Conservation (phyloP, 2,797 vertebrate species). For the Prunella strophiata region DNA sequence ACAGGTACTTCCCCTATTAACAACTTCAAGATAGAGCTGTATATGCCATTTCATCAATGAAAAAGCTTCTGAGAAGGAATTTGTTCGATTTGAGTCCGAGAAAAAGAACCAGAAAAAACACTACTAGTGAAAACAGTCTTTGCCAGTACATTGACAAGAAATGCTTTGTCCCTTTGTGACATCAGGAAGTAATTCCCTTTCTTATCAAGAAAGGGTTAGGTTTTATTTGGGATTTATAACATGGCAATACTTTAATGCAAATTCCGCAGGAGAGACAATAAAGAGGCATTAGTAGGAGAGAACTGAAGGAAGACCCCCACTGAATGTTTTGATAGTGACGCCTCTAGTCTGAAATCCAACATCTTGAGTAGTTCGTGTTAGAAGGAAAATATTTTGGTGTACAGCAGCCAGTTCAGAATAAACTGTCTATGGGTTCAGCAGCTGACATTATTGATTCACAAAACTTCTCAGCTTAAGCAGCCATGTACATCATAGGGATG, state of each 20-base stretch:
- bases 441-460: not conserved
- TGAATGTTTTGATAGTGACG: not conserved
- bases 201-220: not conserved
- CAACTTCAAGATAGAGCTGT: not conserved
- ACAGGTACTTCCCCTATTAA: not conserved
- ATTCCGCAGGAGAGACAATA: not conserved
- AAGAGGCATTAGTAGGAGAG: not conserved
- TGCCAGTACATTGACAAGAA: not conserved
- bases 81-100: not conserved
- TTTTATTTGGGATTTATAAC: not conserved
- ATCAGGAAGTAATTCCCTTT: not conserved
- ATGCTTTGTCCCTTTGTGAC: not conserved
- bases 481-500: not conserved
- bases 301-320: not conserved
- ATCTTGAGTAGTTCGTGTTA: not conserved
- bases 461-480: not conserved
- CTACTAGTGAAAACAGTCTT: not conserved
- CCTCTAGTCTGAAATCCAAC: not conserved
- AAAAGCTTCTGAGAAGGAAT: not conserved
- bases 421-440: not conserved
- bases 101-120: not conserved
- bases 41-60: not conserved
- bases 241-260: not conserved
- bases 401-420: not conserved
- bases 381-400: not conserved